phyloP scores from a whole-genome alignment of 2,888 invertebrate species.

The Maniola hyperantus region DNA sequence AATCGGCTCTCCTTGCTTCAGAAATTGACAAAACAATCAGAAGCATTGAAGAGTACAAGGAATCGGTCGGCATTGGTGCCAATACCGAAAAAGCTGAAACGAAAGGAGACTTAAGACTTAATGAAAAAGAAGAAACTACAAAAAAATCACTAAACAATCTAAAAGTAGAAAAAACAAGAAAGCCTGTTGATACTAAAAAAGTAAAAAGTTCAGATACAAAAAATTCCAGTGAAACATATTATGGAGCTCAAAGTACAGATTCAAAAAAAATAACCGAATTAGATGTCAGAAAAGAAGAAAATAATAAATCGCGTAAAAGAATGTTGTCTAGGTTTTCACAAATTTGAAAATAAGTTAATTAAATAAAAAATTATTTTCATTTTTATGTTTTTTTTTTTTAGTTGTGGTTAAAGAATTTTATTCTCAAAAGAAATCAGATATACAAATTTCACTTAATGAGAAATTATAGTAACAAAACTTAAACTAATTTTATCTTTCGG shows the following conservation, averaged over 20 bases:
- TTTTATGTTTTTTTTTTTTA: too few relatives aligned
- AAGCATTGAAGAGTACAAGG: conserved; percentile 74
- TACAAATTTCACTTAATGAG: too few relatives aligned
- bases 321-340: conserved; percentile 11
- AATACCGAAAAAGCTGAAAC: background rate
- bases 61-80: conserved; percentile 64
- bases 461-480: too few relatives aligned
- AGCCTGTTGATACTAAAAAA: background rate
- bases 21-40: conserved; percentile 73
- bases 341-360: background rate
- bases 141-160: background rate
- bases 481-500: too few relatives aligned
- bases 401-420: too few relatives aligned
- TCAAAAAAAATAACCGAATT: background rate
- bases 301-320: background rate
- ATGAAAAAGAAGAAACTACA: background rate
- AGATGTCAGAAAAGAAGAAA: background rate
- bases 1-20: conserved; percentile 69
- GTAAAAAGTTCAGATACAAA: background rate
- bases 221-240: too few relatives aligned
- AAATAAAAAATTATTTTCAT: background rate
- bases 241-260: background rate
- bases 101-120: background rate
- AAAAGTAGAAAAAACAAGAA: background rate
- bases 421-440: too few relatives aligned